Conservation (phyloP, 1,140 invertebrate genomes). For the Mya arenaria region DNA sequence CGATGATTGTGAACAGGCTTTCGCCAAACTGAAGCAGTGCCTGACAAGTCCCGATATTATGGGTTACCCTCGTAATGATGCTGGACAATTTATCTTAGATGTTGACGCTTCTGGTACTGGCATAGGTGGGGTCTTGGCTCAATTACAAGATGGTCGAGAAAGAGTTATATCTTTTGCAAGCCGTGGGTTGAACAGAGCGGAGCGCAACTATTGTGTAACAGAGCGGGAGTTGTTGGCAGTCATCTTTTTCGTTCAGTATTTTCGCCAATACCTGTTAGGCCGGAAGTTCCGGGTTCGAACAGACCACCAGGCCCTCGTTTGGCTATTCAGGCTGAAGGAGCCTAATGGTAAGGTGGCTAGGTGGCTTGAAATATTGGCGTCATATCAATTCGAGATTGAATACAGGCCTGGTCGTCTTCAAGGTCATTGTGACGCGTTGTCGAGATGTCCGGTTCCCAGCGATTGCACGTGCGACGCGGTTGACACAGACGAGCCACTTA, state of each 20-base stretch:
- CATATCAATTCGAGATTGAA: conserved; percentile 65
- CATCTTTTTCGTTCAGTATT: conserved; percentile 30
- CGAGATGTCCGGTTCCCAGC: conserved; percentile 16
- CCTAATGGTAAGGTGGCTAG: conserved; percentile 59
- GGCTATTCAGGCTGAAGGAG: conserved; percentile 34
- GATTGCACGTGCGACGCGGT: neutral
- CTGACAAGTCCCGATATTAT: no score
- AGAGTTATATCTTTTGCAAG: conserved; percentile 58
- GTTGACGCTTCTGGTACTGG: conserved; percentile 59
- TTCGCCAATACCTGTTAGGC: conserved; percentile 57
- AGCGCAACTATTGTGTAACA: conserved; percentile 80
- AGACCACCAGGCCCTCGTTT: conserved; percentile 60
- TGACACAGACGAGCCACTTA: neutral
- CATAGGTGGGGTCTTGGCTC: conserved; percentile 67
- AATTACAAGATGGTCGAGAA: conserved; percentile 62
- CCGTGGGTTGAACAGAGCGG: conserved; percentile 61
- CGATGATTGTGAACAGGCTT: no score
- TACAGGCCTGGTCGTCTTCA: conserved; percentile 65
- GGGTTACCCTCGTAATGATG: no score
- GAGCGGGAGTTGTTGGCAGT: conserved; percentile 60
- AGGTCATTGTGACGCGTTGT: conserved; percentile 64
- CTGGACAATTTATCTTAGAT: conserved; percentile 1
- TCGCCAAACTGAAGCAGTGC: no score
- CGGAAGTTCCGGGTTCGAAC: no score
- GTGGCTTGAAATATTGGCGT: conserved; percentile 63